Percentiles rank a stretch among this genome's conserved stretches.
phyloP scores from a whole-genome alignment of 2,797 vertebrate genomes.

The Pangasius krempfi region DNA sequence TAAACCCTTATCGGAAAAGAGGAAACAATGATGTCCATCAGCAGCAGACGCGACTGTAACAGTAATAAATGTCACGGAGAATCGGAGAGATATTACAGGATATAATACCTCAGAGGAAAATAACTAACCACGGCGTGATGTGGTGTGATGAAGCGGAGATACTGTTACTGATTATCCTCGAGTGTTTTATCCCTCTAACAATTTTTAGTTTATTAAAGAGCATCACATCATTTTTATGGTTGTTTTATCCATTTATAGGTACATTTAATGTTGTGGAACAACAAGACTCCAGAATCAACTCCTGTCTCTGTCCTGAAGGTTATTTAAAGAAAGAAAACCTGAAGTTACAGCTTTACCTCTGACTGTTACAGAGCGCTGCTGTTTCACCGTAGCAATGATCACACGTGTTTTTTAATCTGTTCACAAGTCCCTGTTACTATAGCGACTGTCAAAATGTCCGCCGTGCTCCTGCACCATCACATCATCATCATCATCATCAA shows the following conservation, averaged over 20 bases:
- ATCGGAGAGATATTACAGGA: not conserved
- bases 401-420: not conserved
- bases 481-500: not conserved
- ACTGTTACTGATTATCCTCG: not conserved
- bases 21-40: not conserved
- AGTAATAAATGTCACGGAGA: too few relatives aligned
- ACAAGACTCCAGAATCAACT: not conserved
- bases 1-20: not conserved
- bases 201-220: not conserved
- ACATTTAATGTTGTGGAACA: not conserved
- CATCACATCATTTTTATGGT: too few relatives aligned
- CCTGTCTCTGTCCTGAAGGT: not conserved
- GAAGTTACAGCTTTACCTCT: not conserved
- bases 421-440: not conserved
- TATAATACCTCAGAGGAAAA: not conserved
- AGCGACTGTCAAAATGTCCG: not conserved
- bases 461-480: not conserved
- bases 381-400: not conserved
- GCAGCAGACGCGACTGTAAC: not conserved
- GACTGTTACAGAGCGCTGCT: not conserved
- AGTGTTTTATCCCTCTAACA: not conserved
- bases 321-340: not conserved
- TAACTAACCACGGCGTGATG: not conserved
- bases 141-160: not conserved
- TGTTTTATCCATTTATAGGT: not conserved